Conservation (phyloP, 2,888 invertebrate species). For the Thera obeliscata region DNA sequence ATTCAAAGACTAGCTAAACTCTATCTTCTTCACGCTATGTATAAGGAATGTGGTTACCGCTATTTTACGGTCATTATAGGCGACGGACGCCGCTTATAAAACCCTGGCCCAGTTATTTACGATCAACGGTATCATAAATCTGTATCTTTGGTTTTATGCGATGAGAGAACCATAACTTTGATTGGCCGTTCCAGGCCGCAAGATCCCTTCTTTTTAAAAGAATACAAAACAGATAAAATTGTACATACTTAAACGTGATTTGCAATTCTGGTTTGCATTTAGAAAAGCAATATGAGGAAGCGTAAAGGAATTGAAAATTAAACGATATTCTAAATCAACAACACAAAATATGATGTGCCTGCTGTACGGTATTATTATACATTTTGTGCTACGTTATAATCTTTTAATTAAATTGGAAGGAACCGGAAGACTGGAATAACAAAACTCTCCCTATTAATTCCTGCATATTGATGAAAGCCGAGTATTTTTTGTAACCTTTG, state of each 20-base stretch:
- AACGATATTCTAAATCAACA: constrained; percentile 22
- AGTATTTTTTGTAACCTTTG: constrained; percentile 28
- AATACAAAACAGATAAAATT: not conserved
- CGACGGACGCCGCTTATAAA: not conserved
- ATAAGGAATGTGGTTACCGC: not conserved
- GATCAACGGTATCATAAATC: constrained; percentile 54
- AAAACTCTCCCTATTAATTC: constrained; percentile 10
- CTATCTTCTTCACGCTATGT: not conserved
- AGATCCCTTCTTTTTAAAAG: constrained; percentile 36
- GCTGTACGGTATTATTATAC: constrained; percentile 1
- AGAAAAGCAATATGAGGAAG: constrained; percentile 12
- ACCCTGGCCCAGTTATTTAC: constrained; percentile 41
- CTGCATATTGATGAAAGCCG: constrained; percentile 21
- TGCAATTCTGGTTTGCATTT: not conserved
- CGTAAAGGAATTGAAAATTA: constrained; percentile 18
- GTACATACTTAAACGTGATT: no score
- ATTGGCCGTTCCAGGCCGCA: constrained; percentile 58
- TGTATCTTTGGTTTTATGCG: constrained; percentile 57
- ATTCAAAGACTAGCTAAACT: not conserved
- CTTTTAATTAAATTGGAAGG: constrained; percentile 21
- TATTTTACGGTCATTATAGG: constrained; percentile 1
- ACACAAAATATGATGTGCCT: not conserved
- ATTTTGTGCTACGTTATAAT: constrained; percentile 8
- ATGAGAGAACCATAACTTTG: constrained; percentile 66
- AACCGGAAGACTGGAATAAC: constrained; percentile 9